These are phyloP conservation scores for Dufourea novaeangliae DNA, from an alignment of 1,140 invertebrate genomes.

Conservation along the genomic window DNA sequence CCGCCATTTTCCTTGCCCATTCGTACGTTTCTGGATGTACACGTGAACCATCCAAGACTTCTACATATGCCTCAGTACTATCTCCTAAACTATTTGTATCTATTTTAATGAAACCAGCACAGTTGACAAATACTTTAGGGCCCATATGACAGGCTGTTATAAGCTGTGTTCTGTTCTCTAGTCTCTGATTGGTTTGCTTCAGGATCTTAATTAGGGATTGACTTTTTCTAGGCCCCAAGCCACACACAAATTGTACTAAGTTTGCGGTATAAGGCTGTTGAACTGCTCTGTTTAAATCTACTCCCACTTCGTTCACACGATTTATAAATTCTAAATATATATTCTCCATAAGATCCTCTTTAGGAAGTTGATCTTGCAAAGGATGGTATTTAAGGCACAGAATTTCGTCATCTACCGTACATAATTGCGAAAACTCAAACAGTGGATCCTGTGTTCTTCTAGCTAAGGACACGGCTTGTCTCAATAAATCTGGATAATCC, in stretches of 20 bases:
- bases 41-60: conserved; percentile 98
- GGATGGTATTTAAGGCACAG: conserved; percentile 93
- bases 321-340: conserved; percentile 96
- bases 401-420: conserved; percentile 97
- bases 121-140: conserved; percentile 99
- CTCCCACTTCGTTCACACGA: conserved; percentile 98
- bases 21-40: conserved; percentile 99
- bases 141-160: conserved; percentile 98
- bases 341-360: conserved; percentile 93
- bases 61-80: conserved; percentile 95
- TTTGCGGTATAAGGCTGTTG: conserved; percentile 93
- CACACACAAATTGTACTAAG: conserved; percentile 98
- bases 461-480: conserved; percentile 96
- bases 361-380: conserved; percentile 90
- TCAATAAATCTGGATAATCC: conserved; percentile 93
- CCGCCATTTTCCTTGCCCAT: conserved; percentile 99
- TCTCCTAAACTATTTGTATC: conserved; percentile 97
- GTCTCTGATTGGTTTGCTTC: conserved; percentile 95
- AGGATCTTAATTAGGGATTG: conserved; percentile 93
- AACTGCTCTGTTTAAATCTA: conserved; percentile 97
- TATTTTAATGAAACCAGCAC: conserved; percentile 99
- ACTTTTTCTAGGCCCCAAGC: conserved; percentile 97
- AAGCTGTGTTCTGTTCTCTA: conserved; percentile 97
- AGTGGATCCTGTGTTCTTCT: conserved; percentile 97
- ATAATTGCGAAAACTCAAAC: conserved; percentile 97